Conservation (phyloP, 2,797 vertebrate genomes). For the Cygnus olor region DNA sequence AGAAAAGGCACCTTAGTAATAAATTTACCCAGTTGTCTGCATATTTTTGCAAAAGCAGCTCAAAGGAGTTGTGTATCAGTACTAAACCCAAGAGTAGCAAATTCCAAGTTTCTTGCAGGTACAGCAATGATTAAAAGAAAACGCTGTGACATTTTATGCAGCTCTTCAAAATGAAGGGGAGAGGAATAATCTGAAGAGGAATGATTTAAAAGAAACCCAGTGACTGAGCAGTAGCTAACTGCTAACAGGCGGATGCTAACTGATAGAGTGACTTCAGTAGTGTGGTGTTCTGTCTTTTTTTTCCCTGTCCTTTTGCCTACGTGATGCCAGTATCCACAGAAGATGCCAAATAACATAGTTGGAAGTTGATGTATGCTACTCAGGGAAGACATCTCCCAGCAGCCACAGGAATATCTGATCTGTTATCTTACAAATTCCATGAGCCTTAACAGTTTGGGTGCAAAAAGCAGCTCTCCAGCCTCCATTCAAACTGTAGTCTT, state of each 20-base stretch:
- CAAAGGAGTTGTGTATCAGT: background rate
- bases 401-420: background rate
- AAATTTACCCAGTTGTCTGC: background rate
- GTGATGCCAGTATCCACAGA: background rate
- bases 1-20: background rate
- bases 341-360: background rate
- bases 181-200: background rate
- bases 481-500: background rate
- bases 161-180: background rate
- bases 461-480: background rate
- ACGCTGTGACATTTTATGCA: background rate
- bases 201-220: background rate
- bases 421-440: background rate
- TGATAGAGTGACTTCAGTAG: background rate
- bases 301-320: background rate
- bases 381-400: background rate
- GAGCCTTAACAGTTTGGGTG: background rate
- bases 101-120: background rate
- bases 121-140: background rate
- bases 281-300: background rate
- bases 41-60: background rate
- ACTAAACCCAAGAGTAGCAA: background rate
- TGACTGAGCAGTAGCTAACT: background rate
- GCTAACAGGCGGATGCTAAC: background rate
- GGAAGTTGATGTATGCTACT: background rate